Conservation (phyloP, 2,888 invertebrate genomes). For the Eupeodes luniger region DNA sequence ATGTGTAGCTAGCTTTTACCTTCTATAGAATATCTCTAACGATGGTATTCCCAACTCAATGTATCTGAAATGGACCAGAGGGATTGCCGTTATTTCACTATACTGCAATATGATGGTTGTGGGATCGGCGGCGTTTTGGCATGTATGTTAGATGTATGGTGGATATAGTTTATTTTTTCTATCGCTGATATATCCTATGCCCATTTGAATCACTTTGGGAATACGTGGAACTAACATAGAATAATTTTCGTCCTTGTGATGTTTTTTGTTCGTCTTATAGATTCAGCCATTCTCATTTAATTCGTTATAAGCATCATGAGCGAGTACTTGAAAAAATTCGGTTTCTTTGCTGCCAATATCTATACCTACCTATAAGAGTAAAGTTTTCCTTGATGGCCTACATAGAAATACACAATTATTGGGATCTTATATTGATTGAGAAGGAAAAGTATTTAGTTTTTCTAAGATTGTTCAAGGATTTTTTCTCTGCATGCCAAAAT, state of each 20-base stretch:
- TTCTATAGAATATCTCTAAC: conserved; percentile 20
- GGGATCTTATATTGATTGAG: neutral
- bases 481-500: neutral
- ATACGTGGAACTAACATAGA: conserved; percentile 30
- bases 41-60: conserved; percentile 64
- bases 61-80: conserved; percentile 65
- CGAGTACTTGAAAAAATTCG: neutral
- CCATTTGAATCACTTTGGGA: conserved; percentile 70
- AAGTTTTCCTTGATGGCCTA: neutral
- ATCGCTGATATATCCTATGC: conserved; percentile 56
- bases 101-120: conserved; percentile 66
- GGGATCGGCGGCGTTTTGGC: conserved; percentile 21
- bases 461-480: too few relatives aligned
- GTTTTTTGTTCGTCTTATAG: neutral
- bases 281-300: conserved; percentile 7
- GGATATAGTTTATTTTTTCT: conserved; percentile 58
- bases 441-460: neutral
- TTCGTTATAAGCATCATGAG: conserved; percentile 7
- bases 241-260: conserved; percentile 2
- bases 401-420: neutral
- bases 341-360: neutral
- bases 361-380: too few relatives aligned
- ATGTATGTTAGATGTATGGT: neutral
- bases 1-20: conserved; percentile 26
- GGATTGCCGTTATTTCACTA: conserved; percentile 48